These are phyloP conservation scores for Drosophila kambysellisi DNA, from an alignment of 2,888 invertebrate genomes.

Conservation along the genomic window DNA sequence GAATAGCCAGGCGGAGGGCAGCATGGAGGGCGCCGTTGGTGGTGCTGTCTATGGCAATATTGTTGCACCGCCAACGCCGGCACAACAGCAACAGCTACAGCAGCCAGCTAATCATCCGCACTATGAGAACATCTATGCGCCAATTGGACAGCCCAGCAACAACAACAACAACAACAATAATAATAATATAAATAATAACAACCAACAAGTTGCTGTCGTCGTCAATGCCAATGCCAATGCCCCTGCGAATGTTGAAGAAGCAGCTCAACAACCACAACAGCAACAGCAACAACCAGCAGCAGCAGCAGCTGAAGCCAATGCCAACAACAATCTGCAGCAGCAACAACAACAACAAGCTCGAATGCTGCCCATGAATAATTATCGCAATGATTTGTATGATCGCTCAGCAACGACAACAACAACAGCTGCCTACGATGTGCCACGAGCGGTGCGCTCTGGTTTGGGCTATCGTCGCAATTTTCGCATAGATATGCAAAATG, in stretches of 20 bases:
- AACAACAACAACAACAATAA: conserved; percentile 47
- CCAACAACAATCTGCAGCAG: conserved; percentile 40
- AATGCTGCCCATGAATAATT: conserved; percentile 78
- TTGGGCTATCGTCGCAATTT: conserved; percentile 84
- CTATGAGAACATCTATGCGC: conserved; percentile 87
- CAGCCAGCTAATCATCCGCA: conserved; percentile 84
- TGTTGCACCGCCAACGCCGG: conserved; percentile 48
- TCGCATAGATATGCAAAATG: conserved; percentile 84
- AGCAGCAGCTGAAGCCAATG: conserved; percentile 53
- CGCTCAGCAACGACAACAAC: conserved; percentile 71
- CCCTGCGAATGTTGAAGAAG: conserved; percentile 77
- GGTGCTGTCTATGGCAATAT: conserved; percentile 81
- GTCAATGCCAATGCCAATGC: conserved; percentile 79
- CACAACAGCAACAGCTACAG: conserved; percentile 52
- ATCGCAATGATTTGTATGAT: conserved; percentile 85
- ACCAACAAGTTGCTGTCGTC: conserved; percentile 64
- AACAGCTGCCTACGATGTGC: conserved; percentile 83
- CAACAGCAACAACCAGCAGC: conserved; percentile 37
- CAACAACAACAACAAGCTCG: conserved; percentile 63
- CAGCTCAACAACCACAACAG: conserved; percentile 48
- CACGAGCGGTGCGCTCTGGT: conserved; percentile 83
- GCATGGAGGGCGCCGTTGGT: conserved; percentile 86
- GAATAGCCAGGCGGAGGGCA: conserved; percentile 87
- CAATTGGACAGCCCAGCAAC: conserved; percentile 84
- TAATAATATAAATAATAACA: conserved; percentile 39